phyloP scores from a whole-genome alignment of 2,113 vertebrate genomes.

The Notechis scutatus region DNA sequence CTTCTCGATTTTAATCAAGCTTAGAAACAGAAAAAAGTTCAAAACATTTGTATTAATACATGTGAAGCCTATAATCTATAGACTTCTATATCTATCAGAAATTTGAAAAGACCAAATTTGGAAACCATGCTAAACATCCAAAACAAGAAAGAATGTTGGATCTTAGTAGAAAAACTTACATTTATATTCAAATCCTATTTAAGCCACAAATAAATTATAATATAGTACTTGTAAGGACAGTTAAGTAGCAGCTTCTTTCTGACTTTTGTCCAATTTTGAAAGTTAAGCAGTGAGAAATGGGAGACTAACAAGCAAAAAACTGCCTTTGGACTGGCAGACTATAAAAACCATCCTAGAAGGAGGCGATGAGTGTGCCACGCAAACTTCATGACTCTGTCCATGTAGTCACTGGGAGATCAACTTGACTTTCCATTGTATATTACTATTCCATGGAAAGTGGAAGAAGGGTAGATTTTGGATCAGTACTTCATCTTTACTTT shows the following conservation, averaged over 20 bases:
- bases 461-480: neutral
- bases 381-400: neutral
- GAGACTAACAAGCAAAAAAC: neutral
- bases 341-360: neutral
- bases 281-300: neutral
- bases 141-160: slow-evolving; percentile 18
- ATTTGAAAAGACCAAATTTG: slow-evolving; percentile 27
- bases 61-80: slow-evolving; percentile 50
- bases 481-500: neutral
- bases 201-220: neutral
- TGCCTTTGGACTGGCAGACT: neutral
- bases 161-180: neutral
- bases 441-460: neutral
- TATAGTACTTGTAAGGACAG: neutral
- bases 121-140: neutral
- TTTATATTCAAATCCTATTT: neutral
- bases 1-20: slow-evolving; percentile 56
- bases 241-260: neutral
- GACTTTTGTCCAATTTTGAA: neutral
- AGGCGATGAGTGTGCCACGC: neutral
- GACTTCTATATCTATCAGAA: slow-evolving; percentile 44
- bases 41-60: slow-evolving; percentile 52
- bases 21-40: slow-evolving; percentile 51
- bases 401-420: neutral
- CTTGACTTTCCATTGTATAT: neutral